Percentiles rank a stretch among this genome's conserved stretches.
These are phyloP conservation scores for Liopterus haemorrhoidalis DNA, from an alignment of 2,888 invertebrate species.

Conservation along the genomic window DNA sequence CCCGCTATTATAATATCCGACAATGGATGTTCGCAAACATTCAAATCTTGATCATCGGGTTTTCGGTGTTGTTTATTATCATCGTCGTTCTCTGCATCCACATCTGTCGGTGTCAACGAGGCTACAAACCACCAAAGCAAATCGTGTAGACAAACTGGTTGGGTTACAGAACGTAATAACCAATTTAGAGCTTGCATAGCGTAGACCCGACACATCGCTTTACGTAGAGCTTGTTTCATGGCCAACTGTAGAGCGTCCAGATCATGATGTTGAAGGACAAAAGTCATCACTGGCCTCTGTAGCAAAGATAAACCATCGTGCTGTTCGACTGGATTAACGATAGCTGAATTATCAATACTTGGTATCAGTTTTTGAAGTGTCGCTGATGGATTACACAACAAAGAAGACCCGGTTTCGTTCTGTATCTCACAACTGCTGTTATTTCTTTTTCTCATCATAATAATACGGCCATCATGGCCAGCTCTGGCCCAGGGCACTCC, in stretches of 20 bases:
- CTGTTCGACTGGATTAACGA: constrained; percentile 42
- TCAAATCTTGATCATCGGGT: constrained; percentile 47
- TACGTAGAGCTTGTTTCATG: constrained; percentile 80
- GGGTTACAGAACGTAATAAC: constrained; percentile 86
- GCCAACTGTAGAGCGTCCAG: constrained; percentile 75
- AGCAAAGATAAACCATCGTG: constrained; percentile 56
- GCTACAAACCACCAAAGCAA: constrained; percentile 95
- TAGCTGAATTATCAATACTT: constrained; percentile 53
- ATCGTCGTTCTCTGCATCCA: constrained; percentile 51
- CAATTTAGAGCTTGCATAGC: constrained; percentile 94
- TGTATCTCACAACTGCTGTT: constrained; percentile 64
- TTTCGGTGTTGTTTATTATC: constrained; percentile 48
- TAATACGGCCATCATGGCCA: constrained; percentile 52
- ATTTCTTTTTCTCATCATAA: constrained; percentile 60
- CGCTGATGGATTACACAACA: constrained; percentile 84
- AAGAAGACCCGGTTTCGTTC: constrained; percentile 64
- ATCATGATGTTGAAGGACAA: constrained; percentile 80
- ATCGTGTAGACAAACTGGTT: constrained; percentile 87
- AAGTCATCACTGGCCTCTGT: constrained; percentile 78
- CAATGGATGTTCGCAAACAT: constrained; percentile 70
- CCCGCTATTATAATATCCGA: constrained; percentile 74
- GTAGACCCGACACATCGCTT: constrained; percentile 74
- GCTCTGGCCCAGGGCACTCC: constrained; percentile 57
- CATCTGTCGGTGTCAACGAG: constrained; percentile 60
- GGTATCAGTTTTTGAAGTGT: constrained; percentile 76